Evolutionary conservation across 2,113 vertebrate species (phyloP).

Genomic region (Chaetodon auriga): DNA sequence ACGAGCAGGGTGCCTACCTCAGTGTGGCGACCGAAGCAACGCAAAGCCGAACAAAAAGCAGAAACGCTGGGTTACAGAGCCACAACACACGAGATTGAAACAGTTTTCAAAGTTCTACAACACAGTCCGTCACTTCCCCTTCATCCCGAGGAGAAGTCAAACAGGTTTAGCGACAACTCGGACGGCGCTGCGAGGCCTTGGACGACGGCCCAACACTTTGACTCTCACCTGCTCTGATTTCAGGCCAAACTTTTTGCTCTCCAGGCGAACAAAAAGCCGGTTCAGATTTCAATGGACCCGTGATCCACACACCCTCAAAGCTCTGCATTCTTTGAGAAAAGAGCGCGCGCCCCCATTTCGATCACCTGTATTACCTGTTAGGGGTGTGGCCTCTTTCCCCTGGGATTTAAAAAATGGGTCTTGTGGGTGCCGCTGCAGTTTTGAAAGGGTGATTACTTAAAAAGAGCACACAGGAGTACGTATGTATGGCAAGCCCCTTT

Average conservation of each 20-base stretch:
- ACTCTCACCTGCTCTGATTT: too few relatives aligned
- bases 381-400: slow-evolving; percentile 18
- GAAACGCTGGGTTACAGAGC: neutral
- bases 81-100: neutral
- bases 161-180: slow-evolving; percentile 6
- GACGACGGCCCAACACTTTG: too few relatives aligned
- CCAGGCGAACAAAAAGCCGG: too few relatives aligned
- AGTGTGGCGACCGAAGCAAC: neutral
- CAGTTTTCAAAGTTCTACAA: neutral
- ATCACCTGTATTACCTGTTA: neutral
- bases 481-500: too few relatives aligned
- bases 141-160: neutral
- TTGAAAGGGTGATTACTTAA: too few relatives aligned
- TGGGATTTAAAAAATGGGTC: too few relatives aligned
- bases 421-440: too few relatives aligned
- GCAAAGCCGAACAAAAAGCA: neutral
- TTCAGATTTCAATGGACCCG: accelerated
- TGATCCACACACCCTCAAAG: neutral
- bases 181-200: neutral
- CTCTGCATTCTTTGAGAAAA: neutral
- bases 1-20: slow-evolving; percentile 42
- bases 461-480: too few relatives aligned
- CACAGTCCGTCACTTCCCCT: slow-evolving; percentile 32
- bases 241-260: too few relatives aligned
- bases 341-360: too few relatives aligned